Percentiles rank a stretch among this genome's conserved stretches.
These are phyloP conservation scores for Vultur gryphus DNA, from an alignment of 2,797 vertebrate genomes.

Conservation along the genomic window DNA sequence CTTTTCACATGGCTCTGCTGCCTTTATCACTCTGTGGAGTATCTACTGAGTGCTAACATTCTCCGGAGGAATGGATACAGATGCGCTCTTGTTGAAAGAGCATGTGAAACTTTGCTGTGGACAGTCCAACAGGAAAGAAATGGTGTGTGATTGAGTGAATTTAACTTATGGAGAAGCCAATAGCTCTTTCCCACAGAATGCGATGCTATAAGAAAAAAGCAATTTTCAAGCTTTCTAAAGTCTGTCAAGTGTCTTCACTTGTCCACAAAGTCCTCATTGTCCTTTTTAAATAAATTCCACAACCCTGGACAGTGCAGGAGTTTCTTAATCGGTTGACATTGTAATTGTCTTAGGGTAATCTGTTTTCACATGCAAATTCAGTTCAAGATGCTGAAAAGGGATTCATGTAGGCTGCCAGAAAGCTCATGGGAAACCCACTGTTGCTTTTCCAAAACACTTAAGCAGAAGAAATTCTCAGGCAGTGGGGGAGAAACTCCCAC, in stretches of 20 bases:
- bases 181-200: neutral
- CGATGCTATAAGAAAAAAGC: neutral
- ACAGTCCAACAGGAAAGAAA: neutral
- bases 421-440: constrained; percentile 44
- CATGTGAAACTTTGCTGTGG: neutral
- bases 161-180: neutral
- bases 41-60: neutral
- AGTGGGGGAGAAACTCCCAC: neutral
- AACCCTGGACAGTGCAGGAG: neutral
- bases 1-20: neutral
- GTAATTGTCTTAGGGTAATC: constrained; percentile 28
- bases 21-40: neutral
- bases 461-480: constrained; percentile 22
- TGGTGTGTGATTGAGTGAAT: neutral
- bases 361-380: constrained; percentile 57
- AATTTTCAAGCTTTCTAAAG: neutral
- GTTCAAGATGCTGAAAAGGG: constrained; percentile 16
- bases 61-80: neutral
- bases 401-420: constrained; percentile 35
- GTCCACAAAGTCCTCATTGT: neutral
- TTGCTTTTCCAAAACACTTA: constrained; percentile 12
- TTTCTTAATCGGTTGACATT: constrained; percentile 31
- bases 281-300: neutral
- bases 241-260: neutral
- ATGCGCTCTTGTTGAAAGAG: neutral